A percentile compares a stretch with the other conserved stretches of the same genome.
These are phyloP conservation scores for Cliona cf. orientalis DNA, from an alignment of 37 sponge, comb jelly and placozoan species.

Conservation along the genomic window DNA sequence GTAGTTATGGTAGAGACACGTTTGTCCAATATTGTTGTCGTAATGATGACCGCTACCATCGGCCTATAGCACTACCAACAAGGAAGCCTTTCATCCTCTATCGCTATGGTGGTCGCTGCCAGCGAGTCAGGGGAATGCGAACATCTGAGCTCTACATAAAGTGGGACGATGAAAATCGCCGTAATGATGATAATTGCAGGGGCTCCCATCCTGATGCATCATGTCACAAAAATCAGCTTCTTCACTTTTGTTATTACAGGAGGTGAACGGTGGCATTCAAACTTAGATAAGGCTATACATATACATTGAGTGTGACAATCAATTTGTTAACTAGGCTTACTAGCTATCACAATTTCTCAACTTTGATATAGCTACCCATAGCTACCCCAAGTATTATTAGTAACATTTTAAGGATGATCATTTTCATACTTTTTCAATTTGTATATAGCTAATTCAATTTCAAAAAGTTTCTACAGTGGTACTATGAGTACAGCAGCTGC, in stretches of 20 bases:
- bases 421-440: too few relatives aligned
- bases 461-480: too few relatives aligned
- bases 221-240: background rate
- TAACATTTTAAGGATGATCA: too few relatives aligned
- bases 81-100: constrained; percentile 20
- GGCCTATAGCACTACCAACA: constrained; percentile 20
- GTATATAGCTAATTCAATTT: too few relatives aligned
- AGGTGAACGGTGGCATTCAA: too few relatives aligned
- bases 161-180: constrained; percentile 33
- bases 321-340: too few relatives aligned
- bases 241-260: constrained; percentile 51
- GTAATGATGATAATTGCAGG: background rate
- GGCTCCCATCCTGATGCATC: background rate
- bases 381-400: too few relatives aligned
- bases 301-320: too few relatives aligned
- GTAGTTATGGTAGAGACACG: constrained; percentile 25
- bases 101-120: background rate
- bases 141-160: background rate
- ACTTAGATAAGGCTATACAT: too few relatives aligned
- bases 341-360: too few relatives aligned
- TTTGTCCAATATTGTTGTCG: constrained; percentile 27
- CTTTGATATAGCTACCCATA: too few relatives aligned
- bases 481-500: too few relatives aligned
- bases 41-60: constrained; percentile 3
- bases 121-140: constrained; percentile 26